Evolutionary conservation across 2,797 vertebrate genomes (phyloP), one percentile per base, ranked within the genome.

Genomic region (Pelochelys cantorii): DNA sequence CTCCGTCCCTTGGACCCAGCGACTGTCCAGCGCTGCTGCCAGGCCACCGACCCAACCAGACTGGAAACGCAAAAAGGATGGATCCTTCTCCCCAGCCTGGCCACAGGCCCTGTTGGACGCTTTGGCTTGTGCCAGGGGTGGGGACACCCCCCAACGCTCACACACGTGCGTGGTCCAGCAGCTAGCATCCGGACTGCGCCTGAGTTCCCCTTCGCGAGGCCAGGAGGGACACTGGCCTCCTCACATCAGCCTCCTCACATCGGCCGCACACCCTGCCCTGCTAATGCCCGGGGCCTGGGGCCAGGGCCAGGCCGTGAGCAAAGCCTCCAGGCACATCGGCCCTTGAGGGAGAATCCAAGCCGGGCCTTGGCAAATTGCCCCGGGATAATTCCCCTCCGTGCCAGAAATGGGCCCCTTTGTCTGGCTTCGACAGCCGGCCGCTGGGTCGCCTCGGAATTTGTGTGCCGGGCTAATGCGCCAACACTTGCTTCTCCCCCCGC

Each of bases 361-460:
- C 13, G 5, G 62, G 29, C n/a, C 17, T 20, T 34, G 17, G n/a
- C 1, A 34, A 68, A 15, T 68, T 18, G 8, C 18, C 62, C 14
- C 9, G 4, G 4, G 6, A 31, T 14, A n/a, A n/a, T n/a, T n/a
- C 1, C 7, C 60, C 62, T 29, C 31, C 8, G 29, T 2, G 4
- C 17, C n/a, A 14, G 29, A 65, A 65, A n/a, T 15, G 7, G 31
- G 31, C 29, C 31, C 29, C 7, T 65, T 65, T 59, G 57, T 59
- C 57, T 9, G 25, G 57, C 23, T 10, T 25, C 22, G 3, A 25
- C 22, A 17, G 17, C 31, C 31, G 17, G 62, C 14, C 60, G 8
- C 4, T n/a, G 31, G 31, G 7, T 65, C 31, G 15, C 29, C 29
- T n/a, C 31, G 27, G 17, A 5, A 14, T 62, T 62, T 29, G 29